A percentile compares a stretch with the other conserved stretches of the same genome.
Conservation (phyloP, 2,797 vertebrate species). For the Heteromormyrus szaboi region DNA sequence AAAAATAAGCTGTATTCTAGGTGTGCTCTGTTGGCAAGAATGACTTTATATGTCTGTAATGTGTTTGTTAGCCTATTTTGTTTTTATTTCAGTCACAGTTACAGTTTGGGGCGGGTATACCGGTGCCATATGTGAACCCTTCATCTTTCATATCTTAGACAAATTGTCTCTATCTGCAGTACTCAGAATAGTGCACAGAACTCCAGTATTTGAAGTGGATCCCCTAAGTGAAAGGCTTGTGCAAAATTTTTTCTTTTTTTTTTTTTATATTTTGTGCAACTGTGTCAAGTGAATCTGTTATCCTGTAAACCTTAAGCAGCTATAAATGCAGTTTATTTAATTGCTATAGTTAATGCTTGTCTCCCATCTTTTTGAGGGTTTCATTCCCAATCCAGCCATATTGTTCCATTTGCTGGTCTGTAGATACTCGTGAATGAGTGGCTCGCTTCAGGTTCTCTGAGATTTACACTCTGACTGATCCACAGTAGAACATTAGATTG, state of each 20-base stretch:
- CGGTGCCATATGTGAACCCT: not conserved
- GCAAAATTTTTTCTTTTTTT: not conserved
- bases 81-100: not conserved
- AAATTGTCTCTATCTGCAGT: not conserved
- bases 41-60: not conserved
- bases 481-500: not conserved
- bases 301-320: not conserved
- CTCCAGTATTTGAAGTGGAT: not conserved
- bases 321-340: not conserved
- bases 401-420: not conserved
- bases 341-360: not conserved
- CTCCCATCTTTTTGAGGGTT: not conserved
- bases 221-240: not conserved
- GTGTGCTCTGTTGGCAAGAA: not conserved
- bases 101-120: not conserved
- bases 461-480: not conserved
- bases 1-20: not conserved
- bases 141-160: not conserved
- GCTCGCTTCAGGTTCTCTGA: not conserved
- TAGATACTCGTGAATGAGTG: not conserved
- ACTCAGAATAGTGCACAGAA: not conserved
- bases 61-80: not conserved
- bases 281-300: not conserved
- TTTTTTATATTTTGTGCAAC: not conserved
- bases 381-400: not conserved